Evolutionary conservation across 2,888 invertebrate species (phyloP), one percentile per base, ranked within the genome.

Genomic region (Dicranocentrus wangi): DNA sequence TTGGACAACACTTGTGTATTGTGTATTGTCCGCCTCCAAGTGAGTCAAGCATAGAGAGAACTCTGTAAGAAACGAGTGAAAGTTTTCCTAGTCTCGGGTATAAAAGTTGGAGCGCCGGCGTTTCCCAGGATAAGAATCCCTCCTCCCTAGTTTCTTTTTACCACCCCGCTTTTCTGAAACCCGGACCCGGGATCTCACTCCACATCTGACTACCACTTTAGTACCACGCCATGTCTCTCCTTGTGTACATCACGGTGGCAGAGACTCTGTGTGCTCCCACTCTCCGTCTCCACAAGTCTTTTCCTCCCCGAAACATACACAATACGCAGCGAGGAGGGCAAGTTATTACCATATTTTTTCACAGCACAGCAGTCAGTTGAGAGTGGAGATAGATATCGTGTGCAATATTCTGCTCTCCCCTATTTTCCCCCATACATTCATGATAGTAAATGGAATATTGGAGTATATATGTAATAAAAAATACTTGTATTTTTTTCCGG

Each of bases 31-130:
- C 32, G 28, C 42, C 39, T 58, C 58, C 28, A 76, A 76, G 60
- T 76, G 76, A 73, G 51, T 60, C n/a, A 76, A 66, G 76, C 66
- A 76, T 76, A 61, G 76, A 60, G 47, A 47, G 25, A 75, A 75
- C 68, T 76, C 60, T 51, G 23, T 25, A 82, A 83, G 84, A 28
- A 71, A 65, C 78, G 85, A 84, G 85, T 83, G 83, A 86, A 86
- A 85, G 84, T 86, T 84, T 84, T 84, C 84, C 82, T 84, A 83
- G 85, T 78, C 84, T 84, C 84, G 79, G 83, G 78, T 83, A 76
- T 84, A 81, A 79, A 47, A 82, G 82, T 82, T 81, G 47, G 15
- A 84, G 86, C 86, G 86, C 86, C 86, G 86, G 86, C 86, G 85
- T 85, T 85, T 84, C 83, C 82, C 80, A 83, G 79, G 79, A 79